Base-by-base conservation (phyloP, 2,888 invertebrate genomes). In the Ormyrus rosae region DNA sequence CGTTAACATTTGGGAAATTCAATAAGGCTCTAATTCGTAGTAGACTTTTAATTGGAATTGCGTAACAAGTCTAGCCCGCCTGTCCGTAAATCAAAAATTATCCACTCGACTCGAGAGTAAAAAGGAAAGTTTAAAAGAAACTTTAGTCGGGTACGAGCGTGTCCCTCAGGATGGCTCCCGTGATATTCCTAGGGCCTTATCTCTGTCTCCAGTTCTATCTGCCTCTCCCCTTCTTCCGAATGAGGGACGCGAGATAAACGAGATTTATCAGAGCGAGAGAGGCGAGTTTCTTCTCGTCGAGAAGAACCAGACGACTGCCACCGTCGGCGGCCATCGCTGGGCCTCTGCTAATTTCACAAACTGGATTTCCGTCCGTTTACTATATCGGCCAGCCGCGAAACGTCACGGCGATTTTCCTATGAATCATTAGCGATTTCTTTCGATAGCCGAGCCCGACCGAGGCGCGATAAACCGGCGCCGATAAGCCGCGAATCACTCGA, bases 321-420 rank as follows among this genome's bases (percentile, higher is more conserved):
- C 46, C 64, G 51, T 10, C 46, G 6, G 6, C 19, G 19, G n/a
- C 69, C 46, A 9, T 19, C 61, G 53, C 19, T 13, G 13, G 11
- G 5, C 50, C 60, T 63, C 61, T 45, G 55, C 68, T 69, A 65
- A 81, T 78, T 78, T 81, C 72, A 70, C 78, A 78, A 81, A 81
- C 81, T 81, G 67, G 78, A 81, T 78, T 78, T 75, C 78, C 78
- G 75, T 81, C 58, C 78, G 73, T 75, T 74, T 70, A 13, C 73
- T 74, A 73, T 73, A 78, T 50, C 65, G 48, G 34, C 46, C 50
- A 5, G 6, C 53, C 48, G 51, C 13, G 4, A 34, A 34, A 0
- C 74, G 53, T 53, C 60, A n/a, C 34, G 34, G 34, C 56, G 61
- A 76, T 77, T 81, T 76, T 77, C 76, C 50, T 58, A 77, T 77